These are phyloP conservation scores for Neoascia interrupta DNA, from an alignment of 2,888 invertebrate species.

Conservation along the genomic window DNA sequence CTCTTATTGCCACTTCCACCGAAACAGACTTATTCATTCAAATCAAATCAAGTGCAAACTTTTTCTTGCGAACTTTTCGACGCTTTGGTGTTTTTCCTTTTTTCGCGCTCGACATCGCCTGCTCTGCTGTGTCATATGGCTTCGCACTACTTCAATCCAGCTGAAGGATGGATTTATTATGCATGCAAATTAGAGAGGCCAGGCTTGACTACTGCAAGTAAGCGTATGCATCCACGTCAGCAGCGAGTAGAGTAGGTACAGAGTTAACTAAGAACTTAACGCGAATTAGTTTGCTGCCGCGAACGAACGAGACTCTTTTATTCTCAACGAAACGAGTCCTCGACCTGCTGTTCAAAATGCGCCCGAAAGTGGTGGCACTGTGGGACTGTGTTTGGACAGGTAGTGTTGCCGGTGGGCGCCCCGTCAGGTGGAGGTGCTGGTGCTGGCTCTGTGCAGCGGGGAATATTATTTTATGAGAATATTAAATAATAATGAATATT, in stretches of 20 bases:
- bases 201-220: slow-evolving; percentile 68
- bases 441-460: slow-evolving; percentile 2
- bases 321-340: slow-evolving; percentile 49
- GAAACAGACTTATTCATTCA: slow-evolving; percentile 61
- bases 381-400: slow-evolving; percentile 44
- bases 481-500: slow-evolving; percentile 68
- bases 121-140: slow-evolving; percentile 49
- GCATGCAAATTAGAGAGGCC: slow-evolving; percentile 69
- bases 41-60: slow-evolving; percentile 67
- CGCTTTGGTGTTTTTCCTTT: slow-evolving; percentile 10
- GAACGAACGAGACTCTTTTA: slow-evolving; percentile 27
- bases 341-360: slow-evolving; percentile 58
- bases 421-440: background rate
- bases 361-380: slow-evolving; percentile 6
- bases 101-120: background rate
- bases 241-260: slow-evolving; percentile 56
- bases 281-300: slow-evolving; percentile 57
- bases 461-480: slow-evolving; percentile 68
- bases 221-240: slow-evolving; percentile 58
- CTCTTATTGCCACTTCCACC: slow-evolving; percentile 58
- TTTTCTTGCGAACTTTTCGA: slow-evolving; percentile 56
- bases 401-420: slow-evolving; percentile 1
- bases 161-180: slow-evolving; percentile 67
- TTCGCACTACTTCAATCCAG: slow-evolving; percentile 52
- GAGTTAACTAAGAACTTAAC: slow-evolving; percentile 67